These are phyloP conservation scores for Oligia strigilis DNA, from an alignment of 2,888 invertebrate species.

Conservation along the genomic window DNA sequence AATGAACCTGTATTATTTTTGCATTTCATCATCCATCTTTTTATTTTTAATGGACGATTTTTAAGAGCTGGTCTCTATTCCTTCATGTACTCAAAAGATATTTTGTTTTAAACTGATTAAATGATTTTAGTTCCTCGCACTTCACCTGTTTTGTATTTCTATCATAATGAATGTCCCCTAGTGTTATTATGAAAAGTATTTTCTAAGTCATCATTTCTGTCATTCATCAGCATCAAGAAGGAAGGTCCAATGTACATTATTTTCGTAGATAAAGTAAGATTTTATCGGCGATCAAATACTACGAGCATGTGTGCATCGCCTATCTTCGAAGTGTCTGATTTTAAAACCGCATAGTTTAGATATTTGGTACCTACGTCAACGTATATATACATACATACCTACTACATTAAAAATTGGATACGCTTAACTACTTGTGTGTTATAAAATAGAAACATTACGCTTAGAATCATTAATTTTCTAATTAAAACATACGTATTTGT, in stretches of 20 bases:
- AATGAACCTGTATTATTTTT: conserved; percentile 83
- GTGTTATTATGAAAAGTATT: conserved; percentile 77
- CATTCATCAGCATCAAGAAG: conserved; percentile 73
- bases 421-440: conserved; percentile 89
- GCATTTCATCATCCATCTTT: conserved; percentile 85
- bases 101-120: conserved; percentile 76
- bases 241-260: conserved; percentile 80
- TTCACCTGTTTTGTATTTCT: conserved; percentile 74
- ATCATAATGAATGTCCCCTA: conserved; percentile 69
- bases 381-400: conserved; percentile 74
- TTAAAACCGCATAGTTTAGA: conserved; percentile 71
- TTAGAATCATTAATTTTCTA: conserved; percentile 88
- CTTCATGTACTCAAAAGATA: conserved; percentile 88
- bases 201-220: conserved; percentile 68
- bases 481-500: conserved; percentile 84
- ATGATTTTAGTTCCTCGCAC: conserved; percentile 78
- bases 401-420: conserved; percentile 78
- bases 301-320: conserved; percentile 74
- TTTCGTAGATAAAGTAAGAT: conserved; percentile 86
- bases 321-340: conserved; percentile 82
- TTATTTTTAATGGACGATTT: conserved; percentile 76
- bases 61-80: conserved; percentile 89
- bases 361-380: conserved; percentile 70
- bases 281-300: conserved; percentile 79
- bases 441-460: conserved; percentile 87